A percentile compares a stretch with the other conserved stretches of the same genome.
Conservation (phyloP, 2,113 vertebrate genomes). For the Chaenogobius annularis region DNA sequence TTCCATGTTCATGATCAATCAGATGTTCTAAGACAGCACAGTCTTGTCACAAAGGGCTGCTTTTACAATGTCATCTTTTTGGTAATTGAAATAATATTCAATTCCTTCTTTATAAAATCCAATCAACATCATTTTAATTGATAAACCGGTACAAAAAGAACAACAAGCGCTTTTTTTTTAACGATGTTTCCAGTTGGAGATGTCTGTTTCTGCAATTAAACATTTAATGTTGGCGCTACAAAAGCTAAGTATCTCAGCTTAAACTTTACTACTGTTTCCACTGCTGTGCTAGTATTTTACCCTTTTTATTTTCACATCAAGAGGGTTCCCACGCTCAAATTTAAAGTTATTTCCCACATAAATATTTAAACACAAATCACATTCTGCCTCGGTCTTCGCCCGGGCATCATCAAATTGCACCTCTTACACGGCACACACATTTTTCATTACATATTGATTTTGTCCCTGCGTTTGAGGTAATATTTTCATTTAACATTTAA, state of each 20-base stretch:
- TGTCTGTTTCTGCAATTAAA: too few species aligned
- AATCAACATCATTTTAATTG: too few species aligned
- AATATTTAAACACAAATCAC: constrained; percentile 47
- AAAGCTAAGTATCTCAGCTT: background rate
- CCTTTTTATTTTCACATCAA: constrained; percentile 2
- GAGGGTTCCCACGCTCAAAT: constrained; percentile 11
- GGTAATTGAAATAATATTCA: too few species aligned
- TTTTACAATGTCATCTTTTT: too few species aligned
- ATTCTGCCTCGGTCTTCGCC: background rate
- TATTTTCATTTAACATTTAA: constrained; percentile 15
- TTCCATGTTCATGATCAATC: too few species aligned
- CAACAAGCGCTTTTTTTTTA: too few species aligned
- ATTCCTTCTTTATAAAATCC: too few species aligned
- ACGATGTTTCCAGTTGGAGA: too few species aligned
- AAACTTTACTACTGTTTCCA: background rate
- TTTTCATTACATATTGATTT: constrained; percentile 50
- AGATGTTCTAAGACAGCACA: too few species aligned
- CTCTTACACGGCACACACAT: constrained; percentile 15
- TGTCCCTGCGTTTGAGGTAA: background rate
- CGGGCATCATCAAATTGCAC: constrained; percentile 24
- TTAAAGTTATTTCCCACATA: constrained; percentile 45
- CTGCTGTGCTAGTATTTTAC: background rate
- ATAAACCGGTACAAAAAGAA: too few species aligned
- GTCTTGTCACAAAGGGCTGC: too few species aligned
- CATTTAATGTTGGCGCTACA: too few species aligned